Evolutionary conservation across 2,888 invertebrate genomes (phyloP), one percentile per base, ranked within the genome.

Genomic region (Ornithoptera alexandrae): DNA sequence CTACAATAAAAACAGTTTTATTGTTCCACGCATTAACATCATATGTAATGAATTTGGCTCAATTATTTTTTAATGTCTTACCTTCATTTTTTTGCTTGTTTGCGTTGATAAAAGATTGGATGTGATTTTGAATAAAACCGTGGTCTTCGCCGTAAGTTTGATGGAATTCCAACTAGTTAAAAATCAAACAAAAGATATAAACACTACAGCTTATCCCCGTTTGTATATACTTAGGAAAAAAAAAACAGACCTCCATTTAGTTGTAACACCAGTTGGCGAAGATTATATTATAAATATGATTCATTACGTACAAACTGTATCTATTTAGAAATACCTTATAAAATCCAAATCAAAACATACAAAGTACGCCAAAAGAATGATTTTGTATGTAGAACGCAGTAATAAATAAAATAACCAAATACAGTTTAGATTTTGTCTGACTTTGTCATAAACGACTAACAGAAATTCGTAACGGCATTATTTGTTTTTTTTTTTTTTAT

Each of bases 21-120:
- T 15, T 46, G 46, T 46, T 46, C 12, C 15, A 10, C 46, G 46
- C 46, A 12, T 10, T 42, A 42, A 46, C 12, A 15, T 15, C 15
- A 46, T 46, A 15, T 46, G 12, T 15, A 46, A 46, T 46, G 15
- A 46, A 46, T 12, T 46, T 15, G 1, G 15, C 46, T 12, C 15
- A n/a, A 53, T 53, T 53, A 0, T n/a, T 53, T 53, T 58, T 58
- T 58, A 58, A 58, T 22, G 10, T 22, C 63, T 65, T 65, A 65
- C 68, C 65, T 61, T 85, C 83, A 79, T 77, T 82, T 84, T 86
- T 89, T 79, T 81, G 81, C 83, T 86, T 89, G 75, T 73, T 78
- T 76, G 79, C 63, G 66, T 79, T 71, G 73, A 79, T 72, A 76
- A 77, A 76, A 72, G 76, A 77, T 75, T 79, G 81, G 78, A 84